Percentiles rank a stretch among this genome's conserved stretches.
Evolutionary conservation across 1,140 invertebrate genomes (phyloP).

Genomic region (Meloidogyne floridensis): DNA sequence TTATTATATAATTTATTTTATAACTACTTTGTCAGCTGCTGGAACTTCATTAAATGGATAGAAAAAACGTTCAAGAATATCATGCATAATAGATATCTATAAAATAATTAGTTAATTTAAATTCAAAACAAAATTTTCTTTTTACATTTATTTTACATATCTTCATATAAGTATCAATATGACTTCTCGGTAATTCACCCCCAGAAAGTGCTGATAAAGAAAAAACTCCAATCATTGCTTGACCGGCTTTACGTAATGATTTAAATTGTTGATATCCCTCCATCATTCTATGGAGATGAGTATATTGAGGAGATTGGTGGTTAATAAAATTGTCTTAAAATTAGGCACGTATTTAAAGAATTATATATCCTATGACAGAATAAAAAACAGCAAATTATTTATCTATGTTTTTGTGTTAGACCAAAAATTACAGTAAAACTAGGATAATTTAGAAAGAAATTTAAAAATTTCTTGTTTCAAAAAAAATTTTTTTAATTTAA

Average conservation of each 20-base stretch:
- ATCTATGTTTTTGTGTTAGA: too few species aligned
- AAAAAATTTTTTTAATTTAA: background rate
- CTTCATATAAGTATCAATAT: constrained; percentile 54
- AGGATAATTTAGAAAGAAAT: too few species aligned
- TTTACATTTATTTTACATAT: constrained; percentile 48
- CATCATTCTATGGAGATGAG: constrained; percentile 35
- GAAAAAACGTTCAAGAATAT: constrained; percentile 56
- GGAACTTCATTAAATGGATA: constrained; percentile 41
- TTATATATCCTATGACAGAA: too few species aligned
- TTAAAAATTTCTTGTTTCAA: too few species aligned
- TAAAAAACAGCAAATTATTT: too few species aligned
- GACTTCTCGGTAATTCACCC: constrained; percentile 47
- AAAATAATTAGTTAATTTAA: background rate
- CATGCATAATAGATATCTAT: constrained; percentile 49
- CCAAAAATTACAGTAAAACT: too few species aligned
- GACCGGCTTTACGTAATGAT: constrained; percentile 51
- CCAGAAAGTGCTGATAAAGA: constrained; percentile 33
- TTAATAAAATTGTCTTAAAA: background rate
- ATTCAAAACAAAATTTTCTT: background rate
- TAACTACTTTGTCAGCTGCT: constrained; percentile 34
- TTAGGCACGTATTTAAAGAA: too few species aligned
- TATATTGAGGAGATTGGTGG: background rate
- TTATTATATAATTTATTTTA: too few species aligned
- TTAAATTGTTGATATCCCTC: constrained; percentile 52
- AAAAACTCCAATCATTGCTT: constrained; percentile 49